Evolutionary conservation across 2,113 vertebrate species (phyloP), one percentile per base, ranked within the genome.

Genomic region (Tursiops truncatus): DNA sequence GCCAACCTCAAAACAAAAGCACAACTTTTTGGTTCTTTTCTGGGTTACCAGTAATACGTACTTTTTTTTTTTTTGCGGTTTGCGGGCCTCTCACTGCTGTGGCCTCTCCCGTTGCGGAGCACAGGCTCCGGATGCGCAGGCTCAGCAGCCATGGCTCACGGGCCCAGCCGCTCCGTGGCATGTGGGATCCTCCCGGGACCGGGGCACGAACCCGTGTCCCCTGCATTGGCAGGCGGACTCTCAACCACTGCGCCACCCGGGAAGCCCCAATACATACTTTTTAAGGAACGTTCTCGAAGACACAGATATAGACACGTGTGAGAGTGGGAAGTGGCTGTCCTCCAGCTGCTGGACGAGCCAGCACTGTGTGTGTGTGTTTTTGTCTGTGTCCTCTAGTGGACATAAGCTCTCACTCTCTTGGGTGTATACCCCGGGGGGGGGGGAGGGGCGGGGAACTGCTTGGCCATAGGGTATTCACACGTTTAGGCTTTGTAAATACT

Each of bases 271-370:
- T 44, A 44, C 44, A 8, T 44, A 33, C 11, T 25, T 60, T 56
- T 60, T 23, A 4, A 50, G 38, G 12, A 33, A 44, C 3, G 8
- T 74, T 58, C 73, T 56, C 60, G 10, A 67, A 47, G 60, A 38
- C 20, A 36, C 2, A 21, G 71, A 36, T 8, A 0, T 4, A 31
- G 18, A 26, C 23, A 10, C 2, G 3, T 20, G 47, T 14, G 28
- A 26, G 6, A 4, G 33, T 36, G 62, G 53, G 28, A 28, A 17
- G 36, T 50, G 31, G 77, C 41, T 23, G 25, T 28, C 41, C 56
- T 60, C 77, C 31, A 25, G 60, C 31, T 28, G n/a, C 47, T 8
- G 41, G 58, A 15, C 10, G 41, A 58, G 17, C 31, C 15, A 26
- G 87, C 12, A 26, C 25, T 44, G 70, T 33, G 38, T 79, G 56